phyloP scores from a whole-genome alignment of 2,888 invertebrate species.

The Calliscelio sp. region DNA sequence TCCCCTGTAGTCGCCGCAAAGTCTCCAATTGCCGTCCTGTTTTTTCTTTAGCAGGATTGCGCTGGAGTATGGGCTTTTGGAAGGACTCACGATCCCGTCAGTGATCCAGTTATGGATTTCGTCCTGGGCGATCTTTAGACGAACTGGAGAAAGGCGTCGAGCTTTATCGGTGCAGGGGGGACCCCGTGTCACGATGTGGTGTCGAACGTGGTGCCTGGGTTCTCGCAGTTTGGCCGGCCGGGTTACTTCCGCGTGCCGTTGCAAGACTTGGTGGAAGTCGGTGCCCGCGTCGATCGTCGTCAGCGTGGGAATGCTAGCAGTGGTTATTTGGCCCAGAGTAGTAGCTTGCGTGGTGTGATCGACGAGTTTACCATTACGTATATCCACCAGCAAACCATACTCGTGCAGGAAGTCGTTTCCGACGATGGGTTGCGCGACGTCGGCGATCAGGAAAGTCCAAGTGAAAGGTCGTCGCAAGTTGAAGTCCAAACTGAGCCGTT shows the following conservation, averaged over 20 bases:
- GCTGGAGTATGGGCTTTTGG: constrained; percentile 24
- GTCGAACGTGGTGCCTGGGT: not conserved
- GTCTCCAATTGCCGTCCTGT: constrained; percentile 9
- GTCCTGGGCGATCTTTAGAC: not conserved
- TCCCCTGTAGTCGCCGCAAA: constrained; percentile 15
- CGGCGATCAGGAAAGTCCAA: constrained; percentile 80
- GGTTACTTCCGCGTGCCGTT: not conserved
- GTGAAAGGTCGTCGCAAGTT: constrained; percentile 77
- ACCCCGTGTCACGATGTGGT: not conserved
- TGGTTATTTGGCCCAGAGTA: not conserved
- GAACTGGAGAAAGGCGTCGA: not conserved
- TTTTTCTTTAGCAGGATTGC: not conserved
- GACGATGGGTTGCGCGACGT: constrained; percentile 68
- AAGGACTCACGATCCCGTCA: constrained; percentile 18
- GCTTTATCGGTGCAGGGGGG: not conserved
- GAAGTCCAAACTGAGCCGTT: constrained; percentile 75
- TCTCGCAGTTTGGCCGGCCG: not conserved
- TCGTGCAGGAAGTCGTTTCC: constrained; percentile 32
- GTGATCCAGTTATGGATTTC: not conserved
- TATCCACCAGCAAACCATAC: constrained; percentile 5
- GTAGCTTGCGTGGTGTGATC: not conserved
- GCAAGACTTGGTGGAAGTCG: not conserved
- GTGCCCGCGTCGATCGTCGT: not conserved
- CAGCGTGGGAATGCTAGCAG: not conserved
- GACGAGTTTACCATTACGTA: not conserved